Percentiles rank a stretch among this genome's conserved stretches.
Evolutionary conservation across 2,888 invertebrate species (phyloP).

Genomic region (Xylocampa areola): DNA sequence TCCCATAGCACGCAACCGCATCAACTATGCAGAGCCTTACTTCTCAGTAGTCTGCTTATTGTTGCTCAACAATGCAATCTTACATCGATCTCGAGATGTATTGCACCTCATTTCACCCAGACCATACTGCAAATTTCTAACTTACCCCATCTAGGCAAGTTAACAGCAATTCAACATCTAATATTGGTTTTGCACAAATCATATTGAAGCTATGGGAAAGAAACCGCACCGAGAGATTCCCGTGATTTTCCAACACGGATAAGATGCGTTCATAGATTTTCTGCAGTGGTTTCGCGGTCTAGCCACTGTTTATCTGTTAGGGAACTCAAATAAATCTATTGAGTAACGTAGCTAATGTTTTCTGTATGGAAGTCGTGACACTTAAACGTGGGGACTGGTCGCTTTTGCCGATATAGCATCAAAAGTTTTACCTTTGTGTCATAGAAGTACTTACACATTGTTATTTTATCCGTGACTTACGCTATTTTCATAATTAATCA

Average conservation of each 20-base stretch:
- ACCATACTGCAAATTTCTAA: slow-evolving; percentile 71
- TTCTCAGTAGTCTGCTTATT: slow-evolving; percentile 78
- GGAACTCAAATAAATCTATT: slow-evolving; percentile 86
- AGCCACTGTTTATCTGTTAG: slow-evolving; percentile 81
- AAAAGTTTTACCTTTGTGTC: slow-evolving; percentile 71
- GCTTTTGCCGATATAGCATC: slow-evolving; percentile 71
- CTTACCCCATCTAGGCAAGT: slow-evolving; percentile 72
- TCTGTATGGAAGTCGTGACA: slow-evolving; percentile 82
- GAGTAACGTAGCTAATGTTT: slow-evolving; percentile 78
- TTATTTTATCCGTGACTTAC: slow-evolving; percentile 28
- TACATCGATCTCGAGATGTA: slow-evolving; percentile 79
- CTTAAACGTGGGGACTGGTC: slow-evolving; percentile 75
- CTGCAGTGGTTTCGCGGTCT: slow-evolving; percentile 85
- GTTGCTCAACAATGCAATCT: slow-evolving; percentile 86
- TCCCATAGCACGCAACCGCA: slow-evolving; percentile 85
- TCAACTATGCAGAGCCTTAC: slow-evolving; percentile 75
- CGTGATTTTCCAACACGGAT: slow-evolving; percentile 83
- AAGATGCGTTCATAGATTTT: slow-evolving; percentile 84
- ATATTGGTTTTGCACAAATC: slow-evolving; percentile 88
- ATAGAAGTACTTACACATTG: slow-evolving; percentile 52
- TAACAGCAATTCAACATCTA: slow-evolving; percentile 78
- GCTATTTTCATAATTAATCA: slow-evolving; percentile 47
- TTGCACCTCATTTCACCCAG: slow-evolving; percentile 84
- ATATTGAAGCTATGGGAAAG: slow-evolving; percentile 82
- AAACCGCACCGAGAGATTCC: slow-evolving; percentile 84